Evolutionary conservation across 2,113 vertebrate genomes (phyloP).

Genomic region (Apistogramma diplotaenia): DNA sequence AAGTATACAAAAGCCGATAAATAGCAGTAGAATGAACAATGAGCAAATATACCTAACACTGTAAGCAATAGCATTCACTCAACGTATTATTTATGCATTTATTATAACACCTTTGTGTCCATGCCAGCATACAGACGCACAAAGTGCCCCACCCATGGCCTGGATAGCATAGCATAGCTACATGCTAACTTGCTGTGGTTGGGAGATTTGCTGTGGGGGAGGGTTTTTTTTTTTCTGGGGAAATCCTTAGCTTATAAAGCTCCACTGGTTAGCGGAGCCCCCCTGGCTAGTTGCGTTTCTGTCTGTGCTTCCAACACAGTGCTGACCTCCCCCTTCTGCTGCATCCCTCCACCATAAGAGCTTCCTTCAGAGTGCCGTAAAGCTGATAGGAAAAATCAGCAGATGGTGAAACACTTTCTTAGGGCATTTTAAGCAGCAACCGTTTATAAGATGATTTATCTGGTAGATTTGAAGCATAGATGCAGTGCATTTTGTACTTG

Average conservation of each 20-base stretch:
- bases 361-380: constrained; percentile 47
- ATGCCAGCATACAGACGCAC: not conserved
- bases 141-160: constrained; percentile 47
- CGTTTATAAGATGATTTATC: constrained; percentile 40
- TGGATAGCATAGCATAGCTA: constrained; percentile 54
- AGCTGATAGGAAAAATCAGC: constrained; percentile 56
- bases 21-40: not conserved
- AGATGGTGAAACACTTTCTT: constrained; percentile 72
- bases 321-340: not conserved
- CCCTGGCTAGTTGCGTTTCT: constrained; percentile 31
- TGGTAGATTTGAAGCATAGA: constrained; percentile 9
- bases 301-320: constrained; percentile 28
- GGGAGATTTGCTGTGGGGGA: constrained; percentile 43
- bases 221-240: constrained; percentile 15
- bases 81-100: not conserved
- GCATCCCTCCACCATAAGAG: constrained; percentile 12
- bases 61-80: not conserved
- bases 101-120: not conserved
- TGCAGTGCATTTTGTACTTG: not conserved
- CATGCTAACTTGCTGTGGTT: constrained; percentile 39
- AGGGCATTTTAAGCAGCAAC: constrained; percentile 55
- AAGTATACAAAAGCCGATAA: constrained; percentile 4
- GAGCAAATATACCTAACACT: not conserved
- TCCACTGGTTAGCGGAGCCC: not conserved
- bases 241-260: constrained; percentile 50